Evolutionary conservation across 2,113 vertebrate genomes (phyloP), one percentile per base, ranked within the genome.

Genomic region (Tenebrosternarchus preto): DNA sequence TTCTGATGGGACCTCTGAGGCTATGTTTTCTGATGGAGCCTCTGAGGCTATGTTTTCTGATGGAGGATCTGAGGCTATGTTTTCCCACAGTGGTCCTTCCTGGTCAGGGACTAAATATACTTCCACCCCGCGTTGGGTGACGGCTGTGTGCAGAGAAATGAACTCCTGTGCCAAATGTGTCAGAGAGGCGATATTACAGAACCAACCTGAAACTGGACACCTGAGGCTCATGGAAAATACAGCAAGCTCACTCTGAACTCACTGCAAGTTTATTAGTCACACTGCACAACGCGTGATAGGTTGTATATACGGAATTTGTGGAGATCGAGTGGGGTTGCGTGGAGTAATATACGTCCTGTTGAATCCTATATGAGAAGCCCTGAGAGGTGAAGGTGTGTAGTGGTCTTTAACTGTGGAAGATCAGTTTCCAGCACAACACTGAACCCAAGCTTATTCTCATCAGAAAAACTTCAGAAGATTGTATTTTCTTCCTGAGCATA

Each of bases 101-200:
- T 76, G 82, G 53, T 71, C 73, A 22, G 15, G 59, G 16, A 53
- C 74, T 79, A 81, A 88, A 89, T 76, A 85, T 86, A 86, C 78
- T 75, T 20, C 15, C 2, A 50, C 39, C 39, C 39, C 39, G 11
- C 39, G 39, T 5, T 5, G 39, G 39, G 39, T 43, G 39, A 43
- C 39, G 8, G 43, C 43, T 50, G 1, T 12, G 9, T 50, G 39
- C 69, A 64, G 19, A n/a, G 46, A n/a, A 55, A 59, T 71, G 55
- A 53, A 31, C 76, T 55, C 60, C 39, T 31, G n/a, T 76, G 86
- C 83, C 86, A 89, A 86, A 82, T 87, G 85, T 88, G 86, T 89
- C 88, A 89, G 56, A 78, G 43, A 43, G 56, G 24, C 56, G 61
- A 20, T 31, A 69, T 56, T 67, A 70, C 29, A 56, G 25, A 74